Base-by-base conservation (phyloP, 2,113 vertebrate genomes). In the Dolichotis patagonum region DNA sequence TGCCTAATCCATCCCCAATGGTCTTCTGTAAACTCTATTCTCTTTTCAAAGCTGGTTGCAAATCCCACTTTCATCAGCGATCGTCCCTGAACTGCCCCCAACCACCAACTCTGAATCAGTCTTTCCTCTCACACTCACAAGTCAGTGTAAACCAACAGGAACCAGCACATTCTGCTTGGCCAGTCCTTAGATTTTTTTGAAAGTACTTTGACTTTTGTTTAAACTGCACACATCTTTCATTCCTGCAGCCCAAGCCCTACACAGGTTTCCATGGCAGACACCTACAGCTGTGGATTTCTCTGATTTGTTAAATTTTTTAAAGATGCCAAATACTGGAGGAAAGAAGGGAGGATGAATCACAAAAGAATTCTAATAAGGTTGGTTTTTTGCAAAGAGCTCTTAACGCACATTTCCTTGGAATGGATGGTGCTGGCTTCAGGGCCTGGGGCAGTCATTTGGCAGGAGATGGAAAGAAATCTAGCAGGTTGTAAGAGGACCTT, bases 161-260 rank as follows among this genome's bases (percentile, higher is more conserved):
- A 26, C 9, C 0, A 11, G 14, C 7, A 22, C n/a, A 26, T 52
- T 16, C 6, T 3, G 28, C 54, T 28, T 46, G 9, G 24, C 62
- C 77, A 69, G 78, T 35, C 54, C 41, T 82, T 52, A 5, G 4
- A 63, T 52, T 28, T 54, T 54, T 16, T n/a, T 82, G 75, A n/a
- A 96, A 87, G 35, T 54, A 32, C 49, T 67, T 71, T 91, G 38
- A 67, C 62, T 93, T 88, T 43, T 46, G 12, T 63, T 92, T 96
- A 49, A 92, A 80, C 88, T 20, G 20, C 62, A 80, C 0, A 4
- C 10, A 1, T n/a, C 35, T 67, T 32, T 81, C 73, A 22, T 41
- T 32, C 62, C n/a, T 2, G 7, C 26, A 56, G 38, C n/a, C 49
- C 20, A 6, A 11, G 22, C 26, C 43, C 60, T 5, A 41, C 41